These are phyloP conservation scores for Drosophila yooni DNA, from an alignment of 2,888 invertebrate species.

Conservation along the genomic window DNA sequence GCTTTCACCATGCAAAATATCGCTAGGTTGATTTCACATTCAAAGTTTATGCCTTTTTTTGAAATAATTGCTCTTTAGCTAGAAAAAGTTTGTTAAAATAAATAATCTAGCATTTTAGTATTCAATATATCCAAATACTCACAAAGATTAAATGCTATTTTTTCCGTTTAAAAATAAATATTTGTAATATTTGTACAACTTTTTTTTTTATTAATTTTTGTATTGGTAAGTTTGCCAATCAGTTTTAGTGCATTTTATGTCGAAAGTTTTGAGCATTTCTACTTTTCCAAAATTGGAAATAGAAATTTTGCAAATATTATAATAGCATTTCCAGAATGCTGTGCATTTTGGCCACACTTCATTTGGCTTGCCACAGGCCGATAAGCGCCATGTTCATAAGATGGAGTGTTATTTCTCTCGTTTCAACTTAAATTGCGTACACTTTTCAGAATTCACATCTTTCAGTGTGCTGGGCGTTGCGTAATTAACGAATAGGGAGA, in stretches of 20 bases:
- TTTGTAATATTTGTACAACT: too few relatives aligned
- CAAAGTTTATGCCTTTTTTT: too few relatives aligned
- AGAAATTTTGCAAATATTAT: not conserved
- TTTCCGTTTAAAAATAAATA: not conserved
- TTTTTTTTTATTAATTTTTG: not conserved
- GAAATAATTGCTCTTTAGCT: not conserved
- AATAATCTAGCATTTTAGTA: not conserved
- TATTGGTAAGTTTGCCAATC: not conserved
- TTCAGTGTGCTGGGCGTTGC: constrained; percentile 7
- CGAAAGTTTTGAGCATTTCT: not conserved
- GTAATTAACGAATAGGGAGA: constrained; percentile 41
- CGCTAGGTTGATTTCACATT: not conserved
- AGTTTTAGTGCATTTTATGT: not conserved
- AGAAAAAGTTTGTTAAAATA: not conserved
- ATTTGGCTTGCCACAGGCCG: not conserved
- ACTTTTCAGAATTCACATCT: constrained; percentile 1
- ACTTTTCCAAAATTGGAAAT: not conserved
- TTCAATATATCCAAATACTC: not conserved
- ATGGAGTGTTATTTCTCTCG: not conserved
- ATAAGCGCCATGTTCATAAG: not conserved
- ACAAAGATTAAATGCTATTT: not conserved
- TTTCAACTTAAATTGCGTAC: constrained; percentile 9
- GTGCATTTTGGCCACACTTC: not conserved
- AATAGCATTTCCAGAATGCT: not conserved
- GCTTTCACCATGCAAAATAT: constrained; percentile 5